Base-by-base conservation (phyloP, 2,888 invertebrate genomes). In the Blastobasis adustella region DNA sequence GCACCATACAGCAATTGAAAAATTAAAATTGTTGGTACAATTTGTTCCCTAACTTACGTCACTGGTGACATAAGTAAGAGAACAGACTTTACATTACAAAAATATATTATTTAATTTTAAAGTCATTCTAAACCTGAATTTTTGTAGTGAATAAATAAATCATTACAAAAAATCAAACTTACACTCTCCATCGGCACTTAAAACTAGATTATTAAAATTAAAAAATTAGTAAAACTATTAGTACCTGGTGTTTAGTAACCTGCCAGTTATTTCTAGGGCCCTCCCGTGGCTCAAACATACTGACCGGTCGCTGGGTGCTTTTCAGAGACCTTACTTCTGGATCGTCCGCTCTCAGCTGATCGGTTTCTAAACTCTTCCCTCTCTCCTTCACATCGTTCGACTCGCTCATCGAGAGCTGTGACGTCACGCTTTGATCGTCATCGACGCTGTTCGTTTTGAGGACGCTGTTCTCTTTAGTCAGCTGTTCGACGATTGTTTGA, bases 241-340 rank as follows among this genome's bases (percentile, higher is more conserved):
- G 85, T 85, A 89, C 90, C 89, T 90, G 90, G 66, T 88, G 88
- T 85, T 89, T 89, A 81, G 89, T 88, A 82, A 88, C 85, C 82
- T 90, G 90, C 80, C 91, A 89, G 73, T 91, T 88, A 83, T 85
- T 84, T 76, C 82, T 88, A 61, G 90, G 87, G 56, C 93, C 93
- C 85, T 95, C 92, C 63, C 96, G 91, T 60, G 95, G 91, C 81
- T 96, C 96, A 82, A 93, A 96, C 96, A 96, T 96, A 82, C 96
- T 96, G 63, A 93, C 94, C 65, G 96, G 96, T 68, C 96, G 89
- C 76, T 93, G 94, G 56, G 82, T 82, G 54, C 68, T 65, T 63
- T 82, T 84, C 54, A 72, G 59, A 47, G 79, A 73, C 68, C 86
- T 88, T 49, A 83, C 69, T 52, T 91, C 89, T 40, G 86, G 81